Percentiles rank a stretch among this genome's conserved stretches.
phyloP scores from a whole-genome alignment of 1,140 invertebrate genomes.

The Eulimnadia texana region DNA sequence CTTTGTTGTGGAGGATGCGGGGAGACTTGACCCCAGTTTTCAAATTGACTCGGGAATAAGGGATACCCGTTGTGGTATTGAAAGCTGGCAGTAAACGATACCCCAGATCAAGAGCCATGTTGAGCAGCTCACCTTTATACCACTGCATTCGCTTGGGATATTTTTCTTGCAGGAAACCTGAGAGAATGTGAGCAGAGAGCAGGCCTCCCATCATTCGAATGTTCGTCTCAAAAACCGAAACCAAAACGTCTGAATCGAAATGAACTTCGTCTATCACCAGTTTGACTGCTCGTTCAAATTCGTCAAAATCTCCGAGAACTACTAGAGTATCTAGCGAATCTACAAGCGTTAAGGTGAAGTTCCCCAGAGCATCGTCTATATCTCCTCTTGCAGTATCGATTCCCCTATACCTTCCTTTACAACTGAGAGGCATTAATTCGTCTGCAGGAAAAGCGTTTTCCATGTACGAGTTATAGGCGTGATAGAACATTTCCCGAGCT shows the following conservation, averaged over 20 bases:
- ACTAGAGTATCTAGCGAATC: constrained; percentile 89
- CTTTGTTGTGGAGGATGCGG: constrained; percentile 53
- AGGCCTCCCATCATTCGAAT: constrained; percentile 89
- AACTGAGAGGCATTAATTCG: constrained; percentile 94
- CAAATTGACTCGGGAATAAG: constrained; percentile 85
- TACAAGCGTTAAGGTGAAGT: constrained; percentile 91
- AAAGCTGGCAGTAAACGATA: constrained; percentile 86
- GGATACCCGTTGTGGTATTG: constrained; percentile 94
- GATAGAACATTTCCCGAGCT: constrained; percentile 88
- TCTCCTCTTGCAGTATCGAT: constrained; percentile 78
- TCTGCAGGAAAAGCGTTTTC: constrained; percentile 94
- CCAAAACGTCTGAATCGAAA: constrained; percentile 88
- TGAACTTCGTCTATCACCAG: constrained; percentile 68
- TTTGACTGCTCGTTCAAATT: constrained; percentile 84
- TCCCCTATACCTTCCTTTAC: constrained; percentile 75
- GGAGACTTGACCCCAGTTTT: constrained; percentile 68
- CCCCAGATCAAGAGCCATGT: constrained; percentile 83
- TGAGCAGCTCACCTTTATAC: constrained; percentile 81
- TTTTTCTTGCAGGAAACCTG: constrained; percentile 60
- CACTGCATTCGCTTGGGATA: constrained; percentile 56
- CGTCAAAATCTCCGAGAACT: constrained; percentile 76
- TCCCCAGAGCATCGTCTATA: constrained; percentile 89
- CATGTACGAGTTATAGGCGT: constrained; percentile 95
- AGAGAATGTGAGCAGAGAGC: constrained; percentile 81
- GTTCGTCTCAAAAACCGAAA: constrained; percentile 97